Evolutionary conservation across 2,113 vertebrate species (phyloP).

Genomic region (Clupea harengus): DNA sequence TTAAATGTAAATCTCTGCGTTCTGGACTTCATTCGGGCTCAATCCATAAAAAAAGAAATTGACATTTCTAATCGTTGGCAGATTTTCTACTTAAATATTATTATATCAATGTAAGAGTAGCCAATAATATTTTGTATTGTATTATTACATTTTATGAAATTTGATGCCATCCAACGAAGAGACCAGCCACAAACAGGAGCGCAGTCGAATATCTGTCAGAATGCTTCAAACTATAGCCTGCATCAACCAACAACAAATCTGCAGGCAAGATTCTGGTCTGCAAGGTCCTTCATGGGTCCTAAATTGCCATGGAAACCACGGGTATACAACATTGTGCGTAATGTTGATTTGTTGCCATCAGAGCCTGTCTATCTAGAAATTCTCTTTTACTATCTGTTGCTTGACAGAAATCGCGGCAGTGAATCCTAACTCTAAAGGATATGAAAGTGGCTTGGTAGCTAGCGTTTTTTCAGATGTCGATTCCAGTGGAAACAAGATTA

Average conservation of each 20-base stretch:
- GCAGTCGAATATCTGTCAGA: no score
- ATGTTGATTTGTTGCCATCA: background rate
- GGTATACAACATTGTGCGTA: conserved; percentile 36
- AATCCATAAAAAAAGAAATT: background rate
- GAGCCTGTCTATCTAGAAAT: background rate
- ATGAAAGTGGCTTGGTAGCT: background rate
- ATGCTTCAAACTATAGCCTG: no score
- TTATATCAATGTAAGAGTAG: background rate
- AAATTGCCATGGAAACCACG: conserved; percentile 62
- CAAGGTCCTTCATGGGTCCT: conserved; percentile 47
- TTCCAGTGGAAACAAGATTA: conserved; percentile 43
- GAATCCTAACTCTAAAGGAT: background rate
- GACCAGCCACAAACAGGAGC: background rate
- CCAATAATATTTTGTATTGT: background rate
- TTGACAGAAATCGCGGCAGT: background rate
- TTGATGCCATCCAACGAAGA: background rate
- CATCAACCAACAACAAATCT: background rate
- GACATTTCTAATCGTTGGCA: background rate
- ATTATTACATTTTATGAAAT: background rate
- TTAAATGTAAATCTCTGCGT: background rate
- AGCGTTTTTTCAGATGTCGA: conserved; percentile 49
- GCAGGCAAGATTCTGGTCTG: background rate
- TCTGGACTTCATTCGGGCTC: background rate
- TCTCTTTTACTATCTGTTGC: background rate
- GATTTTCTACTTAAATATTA: background rate